Evolutionary conservation across 2,113 vertebrate species (phyloP).

Genomic region (Arenaria interpres): DNA sequence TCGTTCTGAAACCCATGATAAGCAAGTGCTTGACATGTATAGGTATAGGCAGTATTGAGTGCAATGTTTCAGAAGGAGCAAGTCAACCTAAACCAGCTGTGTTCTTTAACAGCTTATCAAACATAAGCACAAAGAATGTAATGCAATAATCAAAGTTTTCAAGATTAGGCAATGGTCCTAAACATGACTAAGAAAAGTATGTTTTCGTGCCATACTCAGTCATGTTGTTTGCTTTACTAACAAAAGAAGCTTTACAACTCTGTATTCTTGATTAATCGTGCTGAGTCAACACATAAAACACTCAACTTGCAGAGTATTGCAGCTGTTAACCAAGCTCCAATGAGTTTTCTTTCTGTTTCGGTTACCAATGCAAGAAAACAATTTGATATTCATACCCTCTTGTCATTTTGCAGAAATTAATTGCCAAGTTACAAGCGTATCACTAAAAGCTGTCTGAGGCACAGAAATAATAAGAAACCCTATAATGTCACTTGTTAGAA

Average conservation of each 20-base stretch:
- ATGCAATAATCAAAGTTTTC: background rate
- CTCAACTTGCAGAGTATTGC: background rate
- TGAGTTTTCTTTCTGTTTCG: background rate
- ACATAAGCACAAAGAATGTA: background rate
- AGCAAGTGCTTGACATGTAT: background rate
- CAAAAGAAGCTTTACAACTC: conserved; percentile 5
- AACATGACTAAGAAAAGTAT: background rate
- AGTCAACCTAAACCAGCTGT: background rate
- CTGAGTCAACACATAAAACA: background rate
- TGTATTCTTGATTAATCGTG: background rate
- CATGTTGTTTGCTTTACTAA: background rate
- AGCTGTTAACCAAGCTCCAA: background rate
- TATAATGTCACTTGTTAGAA: background rate
- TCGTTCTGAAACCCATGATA: background rate
- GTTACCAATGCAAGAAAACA: background rate
- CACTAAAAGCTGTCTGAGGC: background rate
- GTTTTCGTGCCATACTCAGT: background rate
- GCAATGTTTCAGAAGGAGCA: background rate
- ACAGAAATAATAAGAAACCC: background rate
- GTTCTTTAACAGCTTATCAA: background rate
- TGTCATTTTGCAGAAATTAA: background rate
- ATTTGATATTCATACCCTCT: background rate
- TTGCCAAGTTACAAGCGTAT: background rate
- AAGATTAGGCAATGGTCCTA: background rate
- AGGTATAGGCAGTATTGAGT: background rate